Base-by-base conservation (phyloP, 2,797 vertebrate genomes). In the Arrhamphus sclerolepis region DNA sequence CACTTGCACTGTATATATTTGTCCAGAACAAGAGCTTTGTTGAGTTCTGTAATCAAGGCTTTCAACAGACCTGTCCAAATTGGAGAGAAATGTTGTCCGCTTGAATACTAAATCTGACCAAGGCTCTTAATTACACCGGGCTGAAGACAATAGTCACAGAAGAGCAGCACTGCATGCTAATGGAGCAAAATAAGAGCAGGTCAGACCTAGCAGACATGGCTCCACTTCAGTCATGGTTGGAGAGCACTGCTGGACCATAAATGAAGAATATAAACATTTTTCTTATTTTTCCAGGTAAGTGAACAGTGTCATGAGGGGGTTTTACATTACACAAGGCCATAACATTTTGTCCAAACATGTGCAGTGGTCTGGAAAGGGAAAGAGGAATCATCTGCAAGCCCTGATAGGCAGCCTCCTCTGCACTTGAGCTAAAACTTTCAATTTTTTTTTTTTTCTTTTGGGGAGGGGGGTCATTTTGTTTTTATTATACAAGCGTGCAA, bases 1-100 rank as follows among this genome's bases (percentile, higher is more conserved):
- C 82, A 81, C 83, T 84, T 46, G 78, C 82, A 89, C 89, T 88
- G 88, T 90, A 88, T 86, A 87, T 72, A 83, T 86, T 86, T 74
- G 82, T 86, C 76, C 64, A 72, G 85, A 66, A 87, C 81, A 82
- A 80, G 77, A 71, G 78, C 81, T 83, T 89, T 77, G 84, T 78
- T 72, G 81, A 71, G 76, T 73, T 71, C 80, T 61, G 70, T 84
- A 87, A 88, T 87, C 63, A 72, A 68, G 76, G 81, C 83, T 87
- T 87, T 87, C 66, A 82, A 43, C 63, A 67, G 83, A 86, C 75
- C 79, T 81, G 87, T 81, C 84, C 74, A 56, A 84, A 80, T 64
- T 54, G 54, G 68, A 71, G 78, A 84, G 69, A 83, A 86, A 86
- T 79, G 79, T 58, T 72, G 80, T 82, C 74, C 56, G 59, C 73